Conservation (phyloP, 2,888 invertebrate genomes). For the Bombyx huttoni region DNA sequence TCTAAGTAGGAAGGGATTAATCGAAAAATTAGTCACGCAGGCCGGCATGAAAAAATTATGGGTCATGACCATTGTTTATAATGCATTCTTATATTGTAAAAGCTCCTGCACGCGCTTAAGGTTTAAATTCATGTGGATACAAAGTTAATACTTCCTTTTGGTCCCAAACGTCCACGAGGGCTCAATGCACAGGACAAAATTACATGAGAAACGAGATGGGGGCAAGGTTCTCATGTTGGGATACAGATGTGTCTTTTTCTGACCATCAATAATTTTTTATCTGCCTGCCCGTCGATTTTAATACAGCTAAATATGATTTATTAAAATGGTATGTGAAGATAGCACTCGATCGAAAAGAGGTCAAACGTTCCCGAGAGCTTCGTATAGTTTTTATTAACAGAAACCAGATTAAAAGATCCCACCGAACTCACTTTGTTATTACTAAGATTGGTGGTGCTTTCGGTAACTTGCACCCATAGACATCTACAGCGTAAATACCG, state of each 20-base stretch:
- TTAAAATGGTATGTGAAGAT: not conserved
- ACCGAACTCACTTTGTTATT: no score
- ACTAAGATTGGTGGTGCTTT: no score
- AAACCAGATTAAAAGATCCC: no score
- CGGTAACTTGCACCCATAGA: no score
- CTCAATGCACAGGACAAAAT: not conserved
- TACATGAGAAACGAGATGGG: not conserved
- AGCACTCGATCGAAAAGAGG: not conserved
- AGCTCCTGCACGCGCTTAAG: not conserved
- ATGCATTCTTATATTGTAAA: not conserved
- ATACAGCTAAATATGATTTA: not conserved
- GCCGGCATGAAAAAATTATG: not conserved
- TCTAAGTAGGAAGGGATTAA: conserved; percentile 3
- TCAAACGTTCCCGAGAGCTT: no score
- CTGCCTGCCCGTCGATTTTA: not conserved
- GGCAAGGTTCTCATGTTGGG: not conserved
- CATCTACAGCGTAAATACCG: no score
- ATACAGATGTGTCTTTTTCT: not conserved
- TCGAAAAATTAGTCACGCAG: conserved; percentile 3
- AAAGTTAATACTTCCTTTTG: not conserved
- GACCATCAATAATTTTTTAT: not conserved
- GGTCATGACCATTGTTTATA: not conserved
- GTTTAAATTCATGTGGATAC: not conserved
- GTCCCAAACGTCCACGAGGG: not conserved
- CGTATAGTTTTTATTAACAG: no score